Conservation (phyloP, 2,797 vertebrate genomes). For the Hypotaenidia okinawae region DNA sequence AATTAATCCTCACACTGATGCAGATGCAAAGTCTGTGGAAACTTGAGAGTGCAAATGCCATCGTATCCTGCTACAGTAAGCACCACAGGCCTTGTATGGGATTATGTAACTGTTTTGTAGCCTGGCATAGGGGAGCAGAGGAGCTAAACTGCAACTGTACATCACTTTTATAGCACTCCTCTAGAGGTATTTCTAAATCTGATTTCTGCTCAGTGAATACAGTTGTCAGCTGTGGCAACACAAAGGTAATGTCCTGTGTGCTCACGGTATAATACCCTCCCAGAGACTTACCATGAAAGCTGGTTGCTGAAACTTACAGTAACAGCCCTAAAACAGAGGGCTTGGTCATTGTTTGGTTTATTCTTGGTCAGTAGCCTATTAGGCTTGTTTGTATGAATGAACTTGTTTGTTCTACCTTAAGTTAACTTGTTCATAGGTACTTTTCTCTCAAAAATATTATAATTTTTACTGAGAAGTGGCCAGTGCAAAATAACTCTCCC, state of each 20-base stretch:
- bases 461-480: neutral
- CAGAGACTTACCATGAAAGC: neutral
- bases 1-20: neutral
- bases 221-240: neutral
- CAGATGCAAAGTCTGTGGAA: neutral
- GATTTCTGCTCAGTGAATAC: neutral
- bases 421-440: neutral
- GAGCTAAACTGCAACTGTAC: neutral
- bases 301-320: neutral
- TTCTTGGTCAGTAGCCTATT: neutral
- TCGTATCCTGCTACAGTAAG: neutral
- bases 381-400: neutral
- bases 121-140: neutral
- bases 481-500: neutral
- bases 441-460: neutral
- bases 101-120: neutral
- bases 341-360: neutral
- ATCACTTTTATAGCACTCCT: fast-evolving
- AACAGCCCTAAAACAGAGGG: neutral
- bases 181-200: neutral
- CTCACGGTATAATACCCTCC: neutral
- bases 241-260: neutral
- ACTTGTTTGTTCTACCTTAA: neutral
- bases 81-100: fast-evolving
- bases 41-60: neutral